Evolutionary conservation across 2,113 vertebrate genomes (phyloP).

Genomic region (Prionailurus bengalensis): DNA sequence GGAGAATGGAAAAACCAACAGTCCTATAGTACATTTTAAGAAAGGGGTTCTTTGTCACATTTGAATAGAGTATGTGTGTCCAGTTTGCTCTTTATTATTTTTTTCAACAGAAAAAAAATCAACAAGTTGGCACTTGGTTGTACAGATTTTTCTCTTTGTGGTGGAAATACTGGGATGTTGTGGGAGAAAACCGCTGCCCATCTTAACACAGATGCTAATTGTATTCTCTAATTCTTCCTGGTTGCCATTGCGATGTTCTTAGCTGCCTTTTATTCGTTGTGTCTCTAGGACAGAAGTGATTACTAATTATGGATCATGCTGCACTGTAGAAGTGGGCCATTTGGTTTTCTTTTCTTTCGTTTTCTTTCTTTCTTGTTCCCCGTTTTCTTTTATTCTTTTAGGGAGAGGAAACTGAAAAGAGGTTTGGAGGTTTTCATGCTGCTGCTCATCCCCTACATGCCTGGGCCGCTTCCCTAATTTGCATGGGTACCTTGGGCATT

Average conservation of each 20-base stretch:
- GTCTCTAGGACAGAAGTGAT: slow-evolving; percentile 80
- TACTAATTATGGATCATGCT: slow-evolving; percentile 82
- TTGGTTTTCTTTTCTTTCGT: slow-evolving; percentile 73
- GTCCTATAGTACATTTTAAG: slow-evolving; percentile 24
- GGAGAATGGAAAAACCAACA: slow-evolving; percentile 56
- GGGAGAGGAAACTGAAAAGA: slow-evolving; percentile 13
- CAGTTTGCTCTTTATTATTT: slow-evolving; percentile 67
- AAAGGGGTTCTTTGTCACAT: slow-evolving; percentile 74
- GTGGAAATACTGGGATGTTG: slow-evolving; percentile 70
- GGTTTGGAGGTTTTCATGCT: slow-evolving; percentile 39
- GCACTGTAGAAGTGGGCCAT: slow-evolving; percentile 72
- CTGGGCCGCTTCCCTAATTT: slow-evolving; percentile 77
- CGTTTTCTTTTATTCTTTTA: background rate
- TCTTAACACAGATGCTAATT: slow-evolving; percentile 81
- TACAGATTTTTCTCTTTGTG: slow-evolving; percentile 74
- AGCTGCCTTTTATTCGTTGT: slow-evolving; percentile 84
- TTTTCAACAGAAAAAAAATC: slow-evolving; percentile 61
- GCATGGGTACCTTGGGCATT: slow-evolving; percentile 83
- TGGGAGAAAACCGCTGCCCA: slow-evolving; percentile 69
- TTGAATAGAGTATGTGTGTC: slow-evolving; percentile 73
- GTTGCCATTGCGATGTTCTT: slow-evolving; percentile 71
- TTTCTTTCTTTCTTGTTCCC: background rate
- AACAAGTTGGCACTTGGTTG: slow-evolving; percentile 64
- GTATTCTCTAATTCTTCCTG: slow-evolving; percentile 66
- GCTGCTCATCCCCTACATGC: slow-evolving; percentile 68